Base-by-base conservation (phyloP, 1,140 invertebrate genomes). In the Micrasema longulum region DNA sequence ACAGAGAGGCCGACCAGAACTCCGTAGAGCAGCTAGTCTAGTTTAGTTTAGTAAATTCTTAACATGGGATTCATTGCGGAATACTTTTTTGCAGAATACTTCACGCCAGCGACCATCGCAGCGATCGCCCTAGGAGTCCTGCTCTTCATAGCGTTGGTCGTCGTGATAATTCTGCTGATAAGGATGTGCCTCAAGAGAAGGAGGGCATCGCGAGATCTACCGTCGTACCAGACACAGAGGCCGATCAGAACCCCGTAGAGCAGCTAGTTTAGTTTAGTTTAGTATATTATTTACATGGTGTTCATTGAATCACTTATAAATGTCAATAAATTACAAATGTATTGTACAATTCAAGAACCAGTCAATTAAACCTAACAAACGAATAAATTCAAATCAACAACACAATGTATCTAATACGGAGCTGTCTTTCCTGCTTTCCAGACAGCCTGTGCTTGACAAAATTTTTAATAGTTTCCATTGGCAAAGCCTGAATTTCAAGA, bases 41-140 rank as follows among this genome's bases (percentile, higher is more conserved):
- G 36, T 38, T 7, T 38, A 38, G 5, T 7, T 38, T 38, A 5
- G 6, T 38, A 7, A 12, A 38, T 7, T n/a, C 36, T 7, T 38
- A 38, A 38, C 12, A 5, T 38, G 12, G 5, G 12, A 7, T 7
- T 38, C 5, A 38, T 84, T 0, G 79, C 76, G 1, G 80, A 82
- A 57, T 20, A 7, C 14, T 9, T 22, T 20, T n/a, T 71, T 78
- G n/a, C 81, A 85, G 84, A 77, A 45, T 84, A 84, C 69, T 77
- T 83, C 12, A 80, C 79, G 0, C 78, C 75, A 0, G 86, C 86
- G 0, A 82, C 80, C 0, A 88, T 89, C 45, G 88, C 87, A 0
- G 87, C 87, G 0, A 88, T 89, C 50, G 82, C 82, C 0, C 75
- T 89, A 0, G 87, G 87, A 2, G 81, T 88, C 1, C 73, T 89